Base-by-base conservation (phyloP, 2,888 invertebrate species). In the Ophioninae sp. region DNA sequence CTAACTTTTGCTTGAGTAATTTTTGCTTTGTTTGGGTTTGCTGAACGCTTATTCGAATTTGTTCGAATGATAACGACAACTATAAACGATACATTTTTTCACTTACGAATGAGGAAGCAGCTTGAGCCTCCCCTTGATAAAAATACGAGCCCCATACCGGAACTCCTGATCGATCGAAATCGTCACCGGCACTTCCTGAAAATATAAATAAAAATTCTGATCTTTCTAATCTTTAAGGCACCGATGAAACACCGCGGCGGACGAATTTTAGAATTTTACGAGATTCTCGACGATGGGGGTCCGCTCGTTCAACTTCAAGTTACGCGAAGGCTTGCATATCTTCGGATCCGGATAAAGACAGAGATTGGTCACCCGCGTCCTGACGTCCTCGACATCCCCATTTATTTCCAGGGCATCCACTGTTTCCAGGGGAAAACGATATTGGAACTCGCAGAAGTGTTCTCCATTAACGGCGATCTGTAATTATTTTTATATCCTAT, bases 391-490 rank as follows among this genome's bases (percentile, higher is more conserved):
- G 5, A 97, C 93, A 72, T 94, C 94, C 23, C 97, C 95, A 64
- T 95, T 93, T 2, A 96, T 94, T 88, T 96, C 95, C 76, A 96
- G 90, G 9, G 94, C 91, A 51, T 94, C 94, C 8, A 96, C 93
- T 79, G 94, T 93, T 68, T 91, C 90, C 78, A 94, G 93, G 61
- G 96, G 95, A 73, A 96, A 91, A 92, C 96, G 94, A 90, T 96
- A 97, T 6, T 93, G 90, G 90, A 94, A 97, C 64, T 94, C 94
- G 90, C 96, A 96, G 91, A 96, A 96, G 90, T 96, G 96, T 85
- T 94, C 94, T 0, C 96, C 96, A 91, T 97, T 96, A 30, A 97
- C 94, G 0, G 96, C 95, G 88, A 96, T 95, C 93, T 94, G 84
- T 44, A 85, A 86, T 78, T 44, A 69, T 41, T 17, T 51, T 51